Base-by-base conservation (phyloP, 2,113 vertebrate genomes). In the Psilopsiagon aurifrons region DNA sequence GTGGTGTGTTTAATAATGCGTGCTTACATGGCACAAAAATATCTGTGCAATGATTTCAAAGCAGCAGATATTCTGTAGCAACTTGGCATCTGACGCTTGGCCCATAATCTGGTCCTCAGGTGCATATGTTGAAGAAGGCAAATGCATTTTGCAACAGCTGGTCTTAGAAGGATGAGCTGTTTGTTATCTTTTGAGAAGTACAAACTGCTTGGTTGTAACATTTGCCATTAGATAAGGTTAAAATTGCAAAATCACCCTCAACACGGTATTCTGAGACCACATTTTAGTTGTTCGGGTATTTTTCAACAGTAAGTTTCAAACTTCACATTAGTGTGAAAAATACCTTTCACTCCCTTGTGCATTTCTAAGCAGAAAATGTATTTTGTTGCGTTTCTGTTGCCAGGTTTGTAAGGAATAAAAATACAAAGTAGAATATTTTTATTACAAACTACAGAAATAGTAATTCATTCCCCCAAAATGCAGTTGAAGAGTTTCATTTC, bases 171-270 rank as follows among this genome's bases (percentile, higher is more conserved):
- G 54, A 31, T 67, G 44, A 91, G 52, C n/a, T 76, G 29, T 64
- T 94, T 59, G 39, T 60, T 84, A n/a, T 70, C 55, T 96, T 87
- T 77, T 35, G 71, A 84, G 59, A 86, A 94, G 47, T 81, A 63
- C 41, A 90, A 83, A 64, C 47, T 86, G 20, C 51, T 88, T 80
- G 31, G 39, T n/a, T 77, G 68, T 67, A 59, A 27, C 35, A 49
- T 44, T 51, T 76, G n/a, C 11, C 35, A 35, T 57, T 31, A 49
- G 46, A 54, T 52, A 70, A 94, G 52, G 51, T n/a, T 77, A 52
- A 67, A 88, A 91, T 51, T 88, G 81, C 71, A 88, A 89, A 59
- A 92, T 76, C 74, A 37, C 55, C 28, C 24, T 86, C 63, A 54
- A 27, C 16, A 16, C 9, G 13, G 31, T 47, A 78, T 55, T n/a